A percentile compares a stretch with the other conserved stretches of the same genome.
Evolutionary conservation across 2,113 vertebrate genomes (phyloP).

Genomic region (Neotoma lepida): DNA sequence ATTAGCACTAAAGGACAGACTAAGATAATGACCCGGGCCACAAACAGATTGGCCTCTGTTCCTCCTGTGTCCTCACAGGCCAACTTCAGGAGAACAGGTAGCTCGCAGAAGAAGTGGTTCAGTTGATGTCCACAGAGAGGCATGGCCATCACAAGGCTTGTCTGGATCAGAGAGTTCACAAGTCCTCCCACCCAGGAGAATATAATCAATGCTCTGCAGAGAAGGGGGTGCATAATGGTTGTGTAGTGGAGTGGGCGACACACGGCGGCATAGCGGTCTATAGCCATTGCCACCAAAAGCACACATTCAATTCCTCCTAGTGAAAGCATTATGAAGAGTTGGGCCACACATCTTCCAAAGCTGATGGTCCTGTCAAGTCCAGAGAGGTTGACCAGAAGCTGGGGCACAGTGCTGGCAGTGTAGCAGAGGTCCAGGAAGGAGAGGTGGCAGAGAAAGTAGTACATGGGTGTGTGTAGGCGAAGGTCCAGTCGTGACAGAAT

Average conservation of each 20-base stretch:
- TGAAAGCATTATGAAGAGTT: not conserved
- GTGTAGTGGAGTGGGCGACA: conserved; percentile 26
- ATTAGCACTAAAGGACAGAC: conserved; percentile 40
- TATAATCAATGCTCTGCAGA: conserved; percentile 38
- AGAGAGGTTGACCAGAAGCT: conserved; percentile 53
- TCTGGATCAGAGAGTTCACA: conserved; percentile 64
- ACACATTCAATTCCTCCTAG: conserved; percentile 26
- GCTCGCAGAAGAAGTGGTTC: conserved; percentile 68
- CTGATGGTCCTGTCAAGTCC: conserved; percentile 25
- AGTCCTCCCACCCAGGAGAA: conserved; percentile 27
- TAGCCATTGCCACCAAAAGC: conserved; percentile 58
- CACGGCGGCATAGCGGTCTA: conserved; percentile 6
- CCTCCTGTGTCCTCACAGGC: conserved; percentile 60
- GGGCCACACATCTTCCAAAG: conserved; percentile 35
- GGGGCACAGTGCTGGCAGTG: conserved; percentile 36
- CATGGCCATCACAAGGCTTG: conserved; percentile 49
- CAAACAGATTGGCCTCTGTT: conserved; percentile 59
- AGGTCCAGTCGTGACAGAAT: conserved; percentile 14
- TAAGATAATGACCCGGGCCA: conserved; percentile 45
- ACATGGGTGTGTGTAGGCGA: conserved; percentile 55
- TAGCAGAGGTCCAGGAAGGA: conserved; percentile 66
- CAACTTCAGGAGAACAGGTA: conserved; percentile 66
- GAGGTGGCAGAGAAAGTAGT: conserved; percentile 63
- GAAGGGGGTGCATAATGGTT: conserved; percentile 20
- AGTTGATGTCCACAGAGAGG: conserved; percentile 49